These are phyloP conservation scores for Eristalis arbustorum DNA, from an alignment of 2,888 invertebrate species.

Conservation along the genomic window DNA sequence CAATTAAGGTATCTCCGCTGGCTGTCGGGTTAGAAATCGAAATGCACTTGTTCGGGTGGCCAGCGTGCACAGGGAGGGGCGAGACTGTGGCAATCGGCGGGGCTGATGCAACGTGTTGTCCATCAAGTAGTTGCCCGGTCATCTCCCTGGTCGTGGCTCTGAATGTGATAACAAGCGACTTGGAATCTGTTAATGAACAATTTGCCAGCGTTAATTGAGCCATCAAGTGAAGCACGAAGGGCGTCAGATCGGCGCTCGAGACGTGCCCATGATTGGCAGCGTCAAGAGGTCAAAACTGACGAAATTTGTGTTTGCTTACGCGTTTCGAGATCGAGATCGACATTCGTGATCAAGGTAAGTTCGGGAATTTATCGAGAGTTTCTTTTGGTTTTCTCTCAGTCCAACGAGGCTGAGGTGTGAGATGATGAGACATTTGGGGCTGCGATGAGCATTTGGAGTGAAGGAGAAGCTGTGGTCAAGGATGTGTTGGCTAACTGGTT, in stretches of 20 bases:
- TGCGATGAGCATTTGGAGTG: neutral
- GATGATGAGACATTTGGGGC: neutral
- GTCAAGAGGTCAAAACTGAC: neutral
- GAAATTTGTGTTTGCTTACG: neutral
- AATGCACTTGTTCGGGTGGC: conserved; percentile 14
- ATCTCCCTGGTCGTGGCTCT: neutral
- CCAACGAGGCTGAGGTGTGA: neutral
- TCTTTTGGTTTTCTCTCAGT: no score
- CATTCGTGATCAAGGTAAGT: conserved; percentile 11
- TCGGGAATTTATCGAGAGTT: neutral
- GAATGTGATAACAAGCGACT: conserved; percentile 17
- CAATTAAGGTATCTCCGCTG: conserved; percentile 50
- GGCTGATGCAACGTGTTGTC: conserved; percentile 13
- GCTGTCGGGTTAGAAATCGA: conserved; percentile 9
- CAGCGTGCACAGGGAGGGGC: neutral
- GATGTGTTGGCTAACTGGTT: neutral
- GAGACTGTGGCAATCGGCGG: conserved; percentile 1
- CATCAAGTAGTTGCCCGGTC: conserved; percentile 11
- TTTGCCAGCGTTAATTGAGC: neutral
- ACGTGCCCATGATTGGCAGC: neutral
- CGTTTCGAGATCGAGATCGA: neutral
- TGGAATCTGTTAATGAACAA: neutral
- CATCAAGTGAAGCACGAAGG: neutral
- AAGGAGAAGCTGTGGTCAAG: neutral
- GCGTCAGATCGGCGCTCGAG: neutral